A percentile compares a stretch with the other conserved stretches of the same genome.
Evolutionary conservation across 2,113 vertebrate species (phyloP).

Genomic region (Machaerirhynchus nigripectus): DNA sequence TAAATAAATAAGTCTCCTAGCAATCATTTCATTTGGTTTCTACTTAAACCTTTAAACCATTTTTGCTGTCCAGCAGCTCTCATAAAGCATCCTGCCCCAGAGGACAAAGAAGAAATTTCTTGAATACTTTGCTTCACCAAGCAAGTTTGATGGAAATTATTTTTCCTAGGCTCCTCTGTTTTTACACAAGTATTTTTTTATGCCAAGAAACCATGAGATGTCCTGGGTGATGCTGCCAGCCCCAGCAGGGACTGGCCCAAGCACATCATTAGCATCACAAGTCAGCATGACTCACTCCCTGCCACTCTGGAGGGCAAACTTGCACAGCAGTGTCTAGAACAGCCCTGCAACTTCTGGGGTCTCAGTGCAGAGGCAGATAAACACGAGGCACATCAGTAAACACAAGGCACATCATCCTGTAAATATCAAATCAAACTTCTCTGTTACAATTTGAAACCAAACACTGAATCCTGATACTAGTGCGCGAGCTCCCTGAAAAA

Average conservation of each 20-base stretch:
- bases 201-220: background rate
- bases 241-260: background rate
- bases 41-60: background rate
- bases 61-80: background rate
- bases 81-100: background rate
- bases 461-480: background rate
- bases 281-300: background rate
- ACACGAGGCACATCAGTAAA: background rate
- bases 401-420: background rate
- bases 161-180: background rate
- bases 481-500: background rate
- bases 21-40: background rate
- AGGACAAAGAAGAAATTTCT: background rate
- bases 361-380: background rate
- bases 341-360: background rate
- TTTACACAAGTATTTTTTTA: background rate
- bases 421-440: background rate
- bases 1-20: background rate
- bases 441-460: background rate
- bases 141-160: background rate
- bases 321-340: accelerated
- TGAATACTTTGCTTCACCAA: background rate
- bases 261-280: background rate
- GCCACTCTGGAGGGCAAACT: background rate
- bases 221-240: background rate